Base-by-base conservation (phyloP, 2,113 vertebrate genomes). In the Reinhardtius hippoglossoides region DNA sequence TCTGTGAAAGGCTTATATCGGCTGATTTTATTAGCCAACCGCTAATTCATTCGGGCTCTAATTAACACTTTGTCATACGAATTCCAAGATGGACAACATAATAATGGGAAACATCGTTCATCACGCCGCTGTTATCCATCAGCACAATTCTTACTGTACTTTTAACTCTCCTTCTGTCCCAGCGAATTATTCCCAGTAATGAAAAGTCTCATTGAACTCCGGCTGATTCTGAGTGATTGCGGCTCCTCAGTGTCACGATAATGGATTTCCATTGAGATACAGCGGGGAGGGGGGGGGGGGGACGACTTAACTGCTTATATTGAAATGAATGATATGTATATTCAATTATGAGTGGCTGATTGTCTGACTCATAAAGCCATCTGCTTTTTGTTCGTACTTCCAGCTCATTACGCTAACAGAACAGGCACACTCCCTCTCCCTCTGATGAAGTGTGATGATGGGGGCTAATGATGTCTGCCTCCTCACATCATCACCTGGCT, bases 361-460 rank as follows among this genome's bases (percentile, higher is more conserved):
- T 89, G 89, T 90, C 63, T 92, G 82, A 81, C 81, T 90, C 86
- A 85, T 87, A 67, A 87, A 90, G 88, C 91, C 91, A 91, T 91
- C 90, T 92, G 90, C 86, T 91, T 93, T 54, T 91, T 92, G 90
- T 92, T 88, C 87, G 85, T 91, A 78, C 84, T 87, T 90, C 79
- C 89, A 90, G 87, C 87, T 91, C 90, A 90, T 92, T 91, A 90
- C 66, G n/a, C 86, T 70, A 65, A 87, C 83, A 79, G 83, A 83
- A 80, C 73, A 26, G 85, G 56, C 71, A 72, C 85, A 77, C 87
- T 81, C 78, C 78, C 78, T 84, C 78, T 82, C 16, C 62, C 78
- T 83, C 71, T 90, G 91, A 91, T 89, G 75, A 91, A 87, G 84
- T 89, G 89, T 89, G 88, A 87, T 88, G 90, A 91, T 85, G 88